Base-by-base conservation (phyloP, 2,888 invertebrate genomes). In the Copidosoma aretas region DNA sequence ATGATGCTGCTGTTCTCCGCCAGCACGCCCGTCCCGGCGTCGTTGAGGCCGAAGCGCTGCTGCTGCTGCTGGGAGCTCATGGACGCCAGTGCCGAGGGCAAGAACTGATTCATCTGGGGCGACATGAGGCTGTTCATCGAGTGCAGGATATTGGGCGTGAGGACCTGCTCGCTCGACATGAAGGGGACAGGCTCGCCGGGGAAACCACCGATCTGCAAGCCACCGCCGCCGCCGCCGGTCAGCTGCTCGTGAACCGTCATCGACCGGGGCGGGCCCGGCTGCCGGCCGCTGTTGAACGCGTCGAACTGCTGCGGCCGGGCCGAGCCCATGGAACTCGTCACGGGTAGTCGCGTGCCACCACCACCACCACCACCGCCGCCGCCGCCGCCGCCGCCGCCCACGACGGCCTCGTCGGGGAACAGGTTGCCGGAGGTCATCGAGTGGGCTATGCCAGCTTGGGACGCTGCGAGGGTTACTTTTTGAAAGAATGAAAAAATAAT, bases 181-280 rank as follows among this genome's bases (percentile, higher is more conserved):
- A 71, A 68, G 52, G 65, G 68, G 41, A 46, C 15, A 22, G 68
- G 63, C 59, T 71, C 71, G 32, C 67, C 71, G 14, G 43, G 43
- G 12, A 46, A 46, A 17, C 15, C 24, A 71, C 71, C 71, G 52
- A 69, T 53, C 52, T 64, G 64, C 59, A 71, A 53, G 21, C 64
- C 67, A 22, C 56, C 67, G 22, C 64, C 60, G 21, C 64, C 67
- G 25, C 56, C 67, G 22, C 64, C 60, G 64, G 69, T 60, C 67
- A 69, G 64, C 68, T 71, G 71, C 25, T 71, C 69, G 41, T 71
- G 71, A 62, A 62, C 67, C 69, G n/a, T n/a, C n/a, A 71, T 59
- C 25, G 64, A 54, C 49, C 67, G 61, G 25, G 68, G 65, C 25
- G 68, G 65, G 46, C 67, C 69, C 32, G 64, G 54, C 51, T 67